Evolutionary conservation across 2,797 vertebrate species (phyloP), one percentile per base, ranked within the genome.

Genomic region (Parambassis ranga): DNA sequence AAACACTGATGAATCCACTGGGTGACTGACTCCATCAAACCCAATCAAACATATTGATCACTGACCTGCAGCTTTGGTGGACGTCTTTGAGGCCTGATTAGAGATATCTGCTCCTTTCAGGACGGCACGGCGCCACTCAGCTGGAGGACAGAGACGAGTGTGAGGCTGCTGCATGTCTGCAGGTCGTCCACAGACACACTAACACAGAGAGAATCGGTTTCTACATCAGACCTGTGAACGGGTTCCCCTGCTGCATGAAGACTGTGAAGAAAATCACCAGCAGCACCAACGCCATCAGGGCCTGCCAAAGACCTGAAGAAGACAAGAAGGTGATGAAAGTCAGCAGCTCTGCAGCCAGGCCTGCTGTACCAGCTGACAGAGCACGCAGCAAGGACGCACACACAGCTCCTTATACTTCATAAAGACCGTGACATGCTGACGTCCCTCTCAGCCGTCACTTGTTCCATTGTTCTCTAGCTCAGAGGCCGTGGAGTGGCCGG

Each of bases 51-150:
- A 19, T 1, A 7, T 5, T 4, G 1, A 15, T 20, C 46, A 24
- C 71, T 63, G 0, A 85, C 80, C 70, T 60, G 47, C 1, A 3
- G 0, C 9, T 30, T 53, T 56, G 1, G 4, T 0, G 0, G 3
- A 1, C 0, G 0, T 0, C 2, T 14, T 24, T 14, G 8, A 0
- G 4, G 0, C 0, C 7, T 0, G 1, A 6, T 3, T 3, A 36
- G 9, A 10, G 1, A 0, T 0, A 0, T 0, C 1, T 0, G 2
- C 0, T 8, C 6, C 4, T 1, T 1, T 6, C 4, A 6, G 13
- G 11, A 35, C 1, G 16, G 3, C 6, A 3, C 0, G 24, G 4
- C 1, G 3, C 50, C 13, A 15, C 0, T 26, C 18, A 18, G 0
- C 71, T 77, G 74, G 1, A 43, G 7, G 11, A 49, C 20, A 27